Evolutionary conservation across 2,888 invertebrate genomes (phyloP), one percentile per base, ranked within the genome.

Genomic region (Maniola hyperantus): DNA sequence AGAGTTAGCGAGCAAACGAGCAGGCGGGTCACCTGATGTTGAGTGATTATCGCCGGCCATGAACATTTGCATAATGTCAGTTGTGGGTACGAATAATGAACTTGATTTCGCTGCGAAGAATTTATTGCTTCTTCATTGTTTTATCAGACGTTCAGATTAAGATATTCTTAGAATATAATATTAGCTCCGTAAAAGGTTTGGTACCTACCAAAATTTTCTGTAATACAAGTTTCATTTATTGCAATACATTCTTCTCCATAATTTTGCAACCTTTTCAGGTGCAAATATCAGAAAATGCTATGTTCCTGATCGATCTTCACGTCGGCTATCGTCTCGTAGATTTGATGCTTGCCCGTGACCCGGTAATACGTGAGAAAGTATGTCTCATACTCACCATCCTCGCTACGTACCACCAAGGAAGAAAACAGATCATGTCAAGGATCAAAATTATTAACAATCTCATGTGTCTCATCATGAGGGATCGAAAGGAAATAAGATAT

Each of bases 401-500:
- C 4, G 83, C 85, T 5, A 76, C 70, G 20, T 86, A 83, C 73
- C 74, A 84, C 60, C 85, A 88, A 69, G 91, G 91, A 0, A 76
- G 84, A 34, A 74, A 79, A 63, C 78, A 81, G 1, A 88, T 91
- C 26, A 77, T 87, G 76, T 73, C 79, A 0, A 76, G 83, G 0
- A 82, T 83, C 0, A 69, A 78, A 10, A 77, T 88, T 2, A 76
- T 89, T 6, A 79, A 83, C 2, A 83, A 85, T 39, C 80, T 92
- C 1, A 80, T 89, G 76, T 76, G 76, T 73, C 73, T 88, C 0
- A 77, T 83, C 46, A 77, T 87, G 77, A 79, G 85, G 54, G 92
- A 90, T 62, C 77, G 84, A 1, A 86, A 84, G 62, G 88, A 92
- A 70, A 85, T 92, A 51, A 74, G 92, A 33, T 90, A 84, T 64